Evolutionary conservation across 2,888 invertebrate species (phyloP), one percentile per base, ranked within the genome.

Genomic region (Diploptera punctata): DNA sequence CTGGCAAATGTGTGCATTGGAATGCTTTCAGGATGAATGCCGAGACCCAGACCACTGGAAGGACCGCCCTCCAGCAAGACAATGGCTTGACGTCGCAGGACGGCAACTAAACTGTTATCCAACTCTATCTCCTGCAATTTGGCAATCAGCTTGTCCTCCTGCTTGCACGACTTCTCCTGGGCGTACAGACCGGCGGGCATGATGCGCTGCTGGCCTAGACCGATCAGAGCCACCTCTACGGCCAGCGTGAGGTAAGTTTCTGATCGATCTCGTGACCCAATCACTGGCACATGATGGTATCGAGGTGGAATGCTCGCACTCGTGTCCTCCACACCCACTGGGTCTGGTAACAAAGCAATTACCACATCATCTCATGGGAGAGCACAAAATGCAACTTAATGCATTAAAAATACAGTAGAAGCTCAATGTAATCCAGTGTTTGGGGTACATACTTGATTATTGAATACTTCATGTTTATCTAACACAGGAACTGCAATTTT

Each of bases 1-100:
- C 92, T 82, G 10, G 94, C 93, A 83, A 93, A 93, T 52, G 93
- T 93, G 81, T 94, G 94, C 87, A 94, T 93, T 19, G 94, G 94
- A 77, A 93, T 91, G 47, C 92, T 92, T 77, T 94, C 91, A 0
- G 93, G 90, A 81, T 93, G 93, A 76, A 93, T 91, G 26, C 92
- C 93, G 73, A 87, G 84, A 18, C 89, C 90, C 24, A 94, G 86
- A 44, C 93, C 93, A 76, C 92, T 92, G 9, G 90, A 89, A 0
- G 93, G 92, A 0, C 93, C 93, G 57, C 92, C 93, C 79, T 91
- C 91, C 24, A 94, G 83, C 73, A 93, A 83, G 70, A 92, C 88
- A 26, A 86, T 84, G 3, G 93, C 90, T 78, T 90, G 92, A 61
- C 90, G 84, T 61, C 89, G 85, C 77, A 93, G 84, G 21, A 93